Evolutionary conservation across 2,888 invertebrate genomes (phyloP).

Genomic region (Agapostemon virescens): DNA sequence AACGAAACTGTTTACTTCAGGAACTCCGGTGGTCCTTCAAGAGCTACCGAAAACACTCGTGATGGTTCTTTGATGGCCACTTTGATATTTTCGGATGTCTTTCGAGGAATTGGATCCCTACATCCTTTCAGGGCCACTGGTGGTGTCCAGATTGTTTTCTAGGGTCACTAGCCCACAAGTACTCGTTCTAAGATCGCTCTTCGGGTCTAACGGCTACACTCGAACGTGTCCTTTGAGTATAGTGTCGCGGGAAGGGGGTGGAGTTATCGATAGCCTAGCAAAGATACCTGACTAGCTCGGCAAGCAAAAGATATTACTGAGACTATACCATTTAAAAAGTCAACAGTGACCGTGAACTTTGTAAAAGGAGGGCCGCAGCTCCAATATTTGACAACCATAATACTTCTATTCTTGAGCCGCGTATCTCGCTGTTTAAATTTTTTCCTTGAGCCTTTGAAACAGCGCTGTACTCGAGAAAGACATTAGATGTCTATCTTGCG

Average conservation of each 20-base stretch:
- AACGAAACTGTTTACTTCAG: background rate
- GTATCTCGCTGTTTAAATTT: background rate
- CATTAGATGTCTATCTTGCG: background rate
- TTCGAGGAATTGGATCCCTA: background rate
- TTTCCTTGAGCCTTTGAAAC: background rate
- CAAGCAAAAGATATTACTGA: background rate
- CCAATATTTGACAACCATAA: slow-evolving; percentile 17
- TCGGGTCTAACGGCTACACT: background rate
- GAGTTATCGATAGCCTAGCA: slow-evolving; percentile 9
- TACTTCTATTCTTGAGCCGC: slow-evolving; percentile 5
- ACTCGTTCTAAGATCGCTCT: background rate
- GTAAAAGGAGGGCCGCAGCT: slow-evolving; percentile 3
- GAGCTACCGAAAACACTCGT: background rate
- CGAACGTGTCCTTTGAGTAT: background rate
- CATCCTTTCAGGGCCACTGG: background rate
- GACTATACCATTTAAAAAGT: slow-evolving; percentile 17
- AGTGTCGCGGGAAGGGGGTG: background rate
- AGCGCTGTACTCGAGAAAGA: background rate
- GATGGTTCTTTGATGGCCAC: background rate
- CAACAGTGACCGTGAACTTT: slow-evolving; percentile 15
- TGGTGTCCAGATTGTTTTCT: background rate
- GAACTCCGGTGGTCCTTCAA: background rate
- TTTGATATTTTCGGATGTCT: background rate
- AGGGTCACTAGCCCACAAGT: background rate
- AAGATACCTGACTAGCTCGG: slow-evolving; percentile 9